Evolutionary conservation across 53 echinoderm and acorn worm species (phyloP).

Genomic region (Zoroaster sp.): DNA sequence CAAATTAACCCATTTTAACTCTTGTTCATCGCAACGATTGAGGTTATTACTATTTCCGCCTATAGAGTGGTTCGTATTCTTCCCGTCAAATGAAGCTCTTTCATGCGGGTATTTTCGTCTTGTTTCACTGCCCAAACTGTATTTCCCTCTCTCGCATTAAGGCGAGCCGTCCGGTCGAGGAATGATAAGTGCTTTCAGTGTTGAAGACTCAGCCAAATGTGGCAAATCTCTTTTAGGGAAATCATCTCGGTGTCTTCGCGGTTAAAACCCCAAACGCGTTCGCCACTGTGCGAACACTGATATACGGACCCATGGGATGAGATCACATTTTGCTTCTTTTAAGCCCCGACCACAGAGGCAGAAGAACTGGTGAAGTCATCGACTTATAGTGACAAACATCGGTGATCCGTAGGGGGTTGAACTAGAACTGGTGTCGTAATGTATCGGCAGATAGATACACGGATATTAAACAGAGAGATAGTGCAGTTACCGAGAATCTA

Average conservation of each 20-base stretch:
- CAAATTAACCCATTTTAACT: slow-evolving; percentile 36
- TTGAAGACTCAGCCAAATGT: not conserved
- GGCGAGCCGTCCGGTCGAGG: not conserved
- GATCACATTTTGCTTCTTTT: not conserved
- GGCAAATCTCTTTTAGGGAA: not conserved
- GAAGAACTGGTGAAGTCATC: not conserved
- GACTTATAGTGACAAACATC: not conserved
- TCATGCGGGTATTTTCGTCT: not conserved
- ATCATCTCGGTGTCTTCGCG: not conserved
- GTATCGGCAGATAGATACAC: not conserved
- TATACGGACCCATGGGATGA: not conserved
- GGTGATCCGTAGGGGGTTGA: not conserved
- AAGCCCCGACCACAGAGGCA: not conserved
- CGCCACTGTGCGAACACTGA: not conserved
- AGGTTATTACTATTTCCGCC: not conserved
- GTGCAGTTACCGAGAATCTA: not conserved
- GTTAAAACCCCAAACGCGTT: not conserved
- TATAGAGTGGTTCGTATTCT: not conserved
- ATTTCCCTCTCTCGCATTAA: not conserved
- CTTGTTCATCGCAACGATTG: not conserved
- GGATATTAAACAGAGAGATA: not conserved
- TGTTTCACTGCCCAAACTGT: not conserved
- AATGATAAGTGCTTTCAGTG: not conserved
- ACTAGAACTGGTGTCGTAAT: not conserved
- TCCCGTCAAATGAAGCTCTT: not conserved